A percentile compares a stretch with the other conserved stretches of the same genome.
These are phyloP conservation scores for Mechanitis messenoides DNA, from an alignment of 2,888 invertebrate genomes.

Conservation along the genomic window DNA sequence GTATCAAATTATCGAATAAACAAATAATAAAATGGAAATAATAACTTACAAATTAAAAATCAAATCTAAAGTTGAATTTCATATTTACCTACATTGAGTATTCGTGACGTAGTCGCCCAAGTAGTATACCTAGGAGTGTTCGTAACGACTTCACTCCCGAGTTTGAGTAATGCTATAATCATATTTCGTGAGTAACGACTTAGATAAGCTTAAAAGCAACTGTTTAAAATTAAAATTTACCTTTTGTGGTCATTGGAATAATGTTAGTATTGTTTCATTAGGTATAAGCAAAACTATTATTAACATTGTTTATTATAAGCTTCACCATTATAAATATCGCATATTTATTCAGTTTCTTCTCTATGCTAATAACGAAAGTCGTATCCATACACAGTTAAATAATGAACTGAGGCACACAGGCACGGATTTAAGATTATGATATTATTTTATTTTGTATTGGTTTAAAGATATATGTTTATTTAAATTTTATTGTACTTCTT, in stretches of 20 bases:
- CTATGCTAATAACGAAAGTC: conserved; percentile 24
- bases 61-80: conserved; percentile 14
- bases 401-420: conserved; percentile 22
- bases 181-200: conserved; percentile 53
- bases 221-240: conserved; percentile 31
- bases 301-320: conserved; percentile 9
- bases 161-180: conserved; percentile 34
- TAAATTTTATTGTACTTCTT: too few relatives aligned
- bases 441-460: conserved; percentile 15
- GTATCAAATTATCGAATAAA: too few relatives aligned
- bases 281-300: conserved; percentile 9
- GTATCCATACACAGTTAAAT: conserved; percentile 23
- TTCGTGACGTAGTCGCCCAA: conserved; percentile 48
- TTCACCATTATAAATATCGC: conserved; percentile 18
- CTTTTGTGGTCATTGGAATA: conserved; percentile 15
- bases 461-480: neutral
- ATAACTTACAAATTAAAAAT: too few relatives aligned
- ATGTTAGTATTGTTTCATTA: conserved; percentile 13
- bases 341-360: conserved; percentile 23
- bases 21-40: too few relatives aligned
- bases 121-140: conserved; percentile 47
- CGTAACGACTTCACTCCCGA: conserved; percentile 39
- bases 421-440: conserved; percentile 13
- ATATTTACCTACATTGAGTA: conserved; percentile 27
- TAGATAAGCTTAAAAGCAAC: conserved; percentile 51